phyloP scores from a whole-genome alignment of 2,113 vertebrate genomes.

The Pomatostomus ruficeps region DNA sequence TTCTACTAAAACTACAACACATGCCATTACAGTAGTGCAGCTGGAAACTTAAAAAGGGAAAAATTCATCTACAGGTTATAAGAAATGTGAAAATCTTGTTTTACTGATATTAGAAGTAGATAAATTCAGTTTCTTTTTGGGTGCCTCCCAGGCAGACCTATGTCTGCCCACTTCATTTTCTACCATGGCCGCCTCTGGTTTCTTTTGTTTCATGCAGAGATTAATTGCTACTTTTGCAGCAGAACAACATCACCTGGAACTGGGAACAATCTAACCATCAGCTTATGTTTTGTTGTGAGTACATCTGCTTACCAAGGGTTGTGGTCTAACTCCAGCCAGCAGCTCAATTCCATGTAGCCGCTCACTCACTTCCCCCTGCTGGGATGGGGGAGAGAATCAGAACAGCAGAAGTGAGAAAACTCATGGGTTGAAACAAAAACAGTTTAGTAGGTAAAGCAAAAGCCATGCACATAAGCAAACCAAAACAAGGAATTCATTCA shows the following conservation, averaged over 20 bases:
- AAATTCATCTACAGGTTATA: neutral
- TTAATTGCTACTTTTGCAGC: neutral
- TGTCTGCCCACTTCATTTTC: neutral
- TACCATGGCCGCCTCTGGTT: neutral
- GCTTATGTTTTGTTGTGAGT: neutral
- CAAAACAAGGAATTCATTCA: neutral
- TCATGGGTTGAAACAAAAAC: neutral
- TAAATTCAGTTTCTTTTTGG: neutral
- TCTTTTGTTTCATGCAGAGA: neutral
- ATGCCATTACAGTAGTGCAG: neutral
- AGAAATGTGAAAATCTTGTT: neutral
- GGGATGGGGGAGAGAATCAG: neutral
- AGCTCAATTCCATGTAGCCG: neutral
- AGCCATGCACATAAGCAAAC: neutral
- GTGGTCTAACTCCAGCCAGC: neutral
- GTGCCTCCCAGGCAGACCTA: neutral
- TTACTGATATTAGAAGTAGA: neutral
- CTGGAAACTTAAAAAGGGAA: neutral
- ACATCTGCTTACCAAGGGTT: neutral
- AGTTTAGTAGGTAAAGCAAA: neutral
- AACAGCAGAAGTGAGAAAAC: neutral
- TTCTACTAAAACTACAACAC: too few relatives aligned
- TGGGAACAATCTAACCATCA: neutral
- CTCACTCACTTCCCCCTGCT: rapidly evolving
- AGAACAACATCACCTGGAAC: neutral